phyloP scores from a whole-genome alignment of 2,888 invertebrate genomes.

The Chrysomela aeneicollis region DNA sequence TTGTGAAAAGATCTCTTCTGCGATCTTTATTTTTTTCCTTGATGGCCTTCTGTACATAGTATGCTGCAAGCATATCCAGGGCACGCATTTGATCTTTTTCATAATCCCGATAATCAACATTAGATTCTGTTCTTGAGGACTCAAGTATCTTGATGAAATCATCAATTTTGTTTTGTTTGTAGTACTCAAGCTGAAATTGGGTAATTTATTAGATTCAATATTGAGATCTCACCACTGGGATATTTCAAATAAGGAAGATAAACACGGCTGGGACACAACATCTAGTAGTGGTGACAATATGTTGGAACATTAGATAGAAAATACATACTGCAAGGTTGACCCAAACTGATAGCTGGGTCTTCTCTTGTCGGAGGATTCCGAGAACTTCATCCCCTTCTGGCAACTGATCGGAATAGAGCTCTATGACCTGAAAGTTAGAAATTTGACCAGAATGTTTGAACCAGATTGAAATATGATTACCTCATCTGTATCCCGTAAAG shows the following conservation, averaged over 20 bases:
- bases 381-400: slow-evolving; percentile 97
- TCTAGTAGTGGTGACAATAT: neutral
- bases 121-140: slow-evolving; percentile 84
- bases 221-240: slow-evolving; percentile 13
- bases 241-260: no score
- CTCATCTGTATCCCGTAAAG: slow-evolving; percentile 92
- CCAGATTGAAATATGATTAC: slow-evolving; percentile 61
- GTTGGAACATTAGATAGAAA: neutral
- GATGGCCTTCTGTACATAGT: slow-evolving; percentile 96
- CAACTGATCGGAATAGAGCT: slow-evolving; percentile 91
- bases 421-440: slow-evolving; percentile 79
- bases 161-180: slow-evolving; percentile 89
- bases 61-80: slow-evolving; percentile 96
- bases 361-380: slow-evolving; percentile 91
- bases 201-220: neutral
- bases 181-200: slow-evolving; percentile 89
- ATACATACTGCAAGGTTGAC: slow-evolving; percentile 94
- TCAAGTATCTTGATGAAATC: slow-evolving; percentile 96
- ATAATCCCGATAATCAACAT: slow-evolving; percentile 85
- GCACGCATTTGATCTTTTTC: slow-evolving; percentile 98
- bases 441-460: neutral
- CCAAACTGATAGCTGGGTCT: slow-evolving; percentile 93
- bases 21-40: slow-evolving; percentile 94
- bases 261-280: no score
- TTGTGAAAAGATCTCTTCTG: slow-evolving; percentile 92